These are phyloP conservation scores for Austrofundulus limnaeus DNA, from an alignment of 2,113 vertebrate species.

Conservation along the genomic window DNA sequence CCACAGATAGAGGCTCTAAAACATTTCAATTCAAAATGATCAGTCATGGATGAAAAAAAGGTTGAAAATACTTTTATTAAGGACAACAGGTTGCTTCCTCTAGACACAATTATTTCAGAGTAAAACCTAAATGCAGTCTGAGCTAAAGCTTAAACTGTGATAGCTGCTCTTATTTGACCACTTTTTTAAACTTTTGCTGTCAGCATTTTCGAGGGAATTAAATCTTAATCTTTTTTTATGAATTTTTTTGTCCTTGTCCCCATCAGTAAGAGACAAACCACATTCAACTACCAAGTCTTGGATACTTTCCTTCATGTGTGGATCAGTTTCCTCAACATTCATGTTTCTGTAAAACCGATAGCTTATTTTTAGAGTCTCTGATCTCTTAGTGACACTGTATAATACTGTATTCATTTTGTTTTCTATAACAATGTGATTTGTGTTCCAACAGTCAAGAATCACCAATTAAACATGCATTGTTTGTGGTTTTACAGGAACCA, in stretches of 20 bases:
- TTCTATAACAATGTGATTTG: background rate
- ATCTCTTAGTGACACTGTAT: background rate
- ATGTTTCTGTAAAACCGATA: background rate
- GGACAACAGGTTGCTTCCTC: slow-evolving; percentile 22
- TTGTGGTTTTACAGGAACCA: slow-evolving; percentile 51
- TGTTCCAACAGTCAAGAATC: background rate
- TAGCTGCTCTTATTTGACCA: background rate
- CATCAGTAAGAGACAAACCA: background rate
- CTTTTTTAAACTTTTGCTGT: background rate
- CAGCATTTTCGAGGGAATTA: slow-evolving; percentile 11
- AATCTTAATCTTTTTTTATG: background rate
- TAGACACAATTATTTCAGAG: slow-evolving; percentile 45
- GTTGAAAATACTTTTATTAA: slow-evolving; percentile 39
- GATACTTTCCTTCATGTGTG: no score
- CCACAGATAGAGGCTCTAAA: slow-evolving; percentile 15
- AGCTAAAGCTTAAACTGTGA: slow-evolving; percentile 15
- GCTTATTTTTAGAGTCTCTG: background rate
- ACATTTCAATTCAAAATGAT: slow-evolving; percentile 18
- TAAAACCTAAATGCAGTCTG: slow-evolving; percentile 34
- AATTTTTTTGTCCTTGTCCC: background rate
- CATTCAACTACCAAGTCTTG: background rate
- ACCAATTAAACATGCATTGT: background rate
- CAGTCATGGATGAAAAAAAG: slow-evolving; percentile 24
- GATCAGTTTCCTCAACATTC: background rate
- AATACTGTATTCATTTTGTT: background rate